phyloP scores from a whole-genome alignment of 2,888 invertebrate species.

The Tupiocoris notatus region DNA sequence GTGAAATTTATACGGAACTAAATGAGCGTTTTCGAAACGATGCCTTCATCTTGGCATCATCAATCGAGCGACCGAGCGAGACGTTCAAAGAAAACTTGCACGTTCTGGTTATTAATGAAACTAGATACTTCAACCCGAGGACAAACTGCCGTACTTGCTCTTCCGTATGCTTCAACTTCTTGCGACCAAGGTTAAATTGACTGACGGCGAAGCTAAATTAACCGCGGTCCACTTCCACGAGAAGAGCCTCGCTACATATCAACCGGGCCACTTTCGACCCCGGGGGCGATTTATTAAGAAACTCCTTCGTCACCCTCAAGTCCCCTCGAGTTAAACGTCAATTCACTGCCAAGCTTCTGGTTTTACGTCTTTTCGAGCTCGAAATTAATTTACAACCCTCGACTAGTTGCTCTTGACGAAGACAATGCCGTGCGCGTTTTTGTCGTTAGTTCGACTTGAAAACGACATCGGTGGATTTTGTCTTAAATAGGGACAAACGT shows the following conservation, averaged over 20 bases:
- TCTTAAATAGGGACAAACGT: too few relatives aligned
- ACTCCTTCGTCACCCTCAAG: background rate
- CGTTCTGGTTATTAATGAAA: background rate
- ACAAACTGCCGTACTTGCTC: background rate
- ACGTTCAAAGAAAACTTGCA: too few relatives aligned
- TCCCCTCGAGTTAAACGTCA: background rate
- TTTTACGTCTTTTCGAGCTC: background rate
- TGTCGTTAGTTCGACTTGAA: too few relatives aligned
- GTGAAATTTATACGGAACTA: too few relatives aligned
- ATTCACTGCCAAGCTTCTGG: background rate
- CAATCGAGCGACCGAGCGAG: too few relatives aligned
- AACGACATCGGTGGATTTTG: too few relatives aligned
- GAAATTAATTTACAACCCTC: background rate
- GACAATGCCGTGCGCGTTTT: too few relatives aligned
- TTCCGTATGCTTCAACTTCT: background rate
- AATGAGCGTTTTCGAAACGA: too few relatives aligned
- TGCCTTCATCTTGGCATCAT: too few relatives aligned
- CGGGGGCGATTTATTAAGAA: background rate
- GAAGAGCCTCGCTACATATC: background rate
- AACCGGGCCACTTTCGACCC: background rate
- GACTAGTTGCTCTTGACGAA: background rate
- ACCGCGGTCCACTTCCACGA: background rate
- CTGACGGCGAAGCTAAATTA: background rate
- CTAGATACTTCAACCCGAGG: background rate
- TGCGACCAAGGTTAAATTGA: background rate